These are phyloP conservation scores for Halesus radiatus DNA, from an alignment of 1,140 invertebrate genomes.

Conservation along the genomic window DNA sequence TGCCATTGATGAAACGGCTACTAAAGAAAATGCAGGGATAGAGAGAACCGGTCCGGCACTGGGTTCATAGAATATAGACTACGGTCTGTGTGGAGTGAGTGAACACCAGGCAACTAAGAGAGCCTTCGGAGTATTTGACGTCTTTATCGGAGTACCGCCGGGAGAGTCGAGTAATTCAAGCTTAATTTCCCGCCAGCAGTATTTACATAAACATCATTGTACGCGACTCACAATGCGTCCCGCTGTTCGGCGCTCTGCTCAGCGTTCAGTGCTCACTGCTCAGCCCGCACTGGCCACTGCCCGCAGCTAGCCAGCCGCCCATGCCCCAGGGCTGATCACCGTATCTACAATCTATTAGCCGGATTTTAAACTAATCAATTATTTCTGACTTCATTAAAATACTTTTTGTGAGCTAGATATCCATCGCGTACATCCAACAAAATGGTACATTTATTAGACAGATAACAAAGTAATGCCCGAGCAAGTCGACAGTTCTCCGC, in stretches of 20 bases:
- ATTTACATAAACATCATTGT: conserved; percentile 46
- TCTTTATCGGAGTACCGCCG: background rate
- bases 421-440: background rate
- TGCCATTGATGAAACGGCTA: too few species aligned
- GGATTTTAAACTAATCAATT: conserved; percentile 34
- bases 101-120: background rate
- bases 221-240: conserved; percentile 30
- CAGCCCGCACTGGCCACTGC: too few species aligned
- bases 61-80: background rate
- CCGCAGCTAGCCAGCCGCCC: background rate
- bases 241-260: conserved; percentile 8
- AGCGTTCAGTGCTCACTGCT: too few species aligned
- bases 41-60: background rate
- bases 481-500: background rate
- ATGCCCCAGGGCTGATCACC: conserved; percentile 12
- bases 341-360: conserved; percentile 14
- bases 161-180: conserved; percentile 30
- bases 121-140: background rate
- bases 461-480: conserved; percentile 1
- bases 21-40: background rate
- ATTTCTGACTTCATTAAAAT: conserved; percentile 6
- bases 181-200: conserved; percentile 32
- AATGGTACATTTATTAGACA: background rate
- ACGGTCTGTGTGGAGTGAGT: background rate
- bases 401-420: background rate